Percentiles rank a stretch among this genome's conserved stretches.
These are phyloP conservation scores for Heliocidaris erythrogramma DNA, from an alignment of 35 echinoderm and acorn worm genomes.

Conservation along the genomic window DNA sequence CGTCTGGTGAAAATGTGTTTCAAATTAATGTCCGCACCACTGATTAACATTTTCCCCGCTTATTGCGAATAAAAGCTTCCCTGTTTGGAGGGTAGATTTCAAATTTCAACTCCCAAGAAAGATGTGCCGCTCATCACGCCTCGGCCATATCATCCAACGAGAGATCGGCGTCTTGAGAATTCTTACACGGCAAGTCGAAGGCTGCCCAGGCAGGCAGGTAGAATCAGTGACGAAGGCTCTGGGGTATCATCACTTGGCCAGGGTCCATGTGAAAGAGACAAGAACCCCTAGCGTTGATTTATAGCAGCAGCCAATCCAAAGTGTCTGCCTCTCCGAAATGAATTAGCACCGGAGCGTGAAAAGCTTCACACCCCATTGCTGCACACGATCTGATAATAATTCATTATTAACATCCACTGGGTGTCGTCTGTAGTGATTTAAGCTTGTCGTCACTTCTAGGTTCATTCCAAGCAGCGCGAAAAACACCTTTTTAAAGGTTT, in stretches of 20 bases:
- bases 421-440: not conserved
- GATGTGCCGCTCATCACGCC: not conserved
- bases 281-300: not conserved
- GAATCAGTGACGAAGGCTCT: not conserved
- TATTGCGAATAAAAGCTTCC: not conserved
- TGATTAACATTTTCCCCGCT: not conserved
- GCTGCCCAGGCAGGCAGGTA: not conserved
- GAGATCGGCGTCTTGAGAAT: not conserved
- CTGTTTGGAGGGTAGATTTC: not conserved
- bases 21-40: not conserved
- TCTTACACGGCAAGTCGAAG: not conserved
- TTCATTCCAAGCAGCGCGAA: not conserved
- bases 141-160: not conserved
- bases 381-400: conserved; percentile 10
- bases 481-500: not conserved
- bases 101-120: not conserved
- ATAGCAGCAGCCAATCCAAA: not conserved
- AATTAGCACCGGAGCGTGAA: not conserved
- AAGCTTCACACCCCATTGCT: not conserved
- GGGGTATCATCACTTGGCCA: not conserved
- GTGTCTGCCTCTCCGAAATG: not conserved
- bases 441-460: not conserved
- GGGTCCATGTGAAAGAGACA: not conserved
- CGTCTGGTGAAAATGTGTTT: not conserved
- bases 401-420: not conserved